These are phyloP conservation scores for Lasioglossum malachurum DNA, from an alignment of 2,888 invertebrate species.

Conservation along the genomic window DNA sequence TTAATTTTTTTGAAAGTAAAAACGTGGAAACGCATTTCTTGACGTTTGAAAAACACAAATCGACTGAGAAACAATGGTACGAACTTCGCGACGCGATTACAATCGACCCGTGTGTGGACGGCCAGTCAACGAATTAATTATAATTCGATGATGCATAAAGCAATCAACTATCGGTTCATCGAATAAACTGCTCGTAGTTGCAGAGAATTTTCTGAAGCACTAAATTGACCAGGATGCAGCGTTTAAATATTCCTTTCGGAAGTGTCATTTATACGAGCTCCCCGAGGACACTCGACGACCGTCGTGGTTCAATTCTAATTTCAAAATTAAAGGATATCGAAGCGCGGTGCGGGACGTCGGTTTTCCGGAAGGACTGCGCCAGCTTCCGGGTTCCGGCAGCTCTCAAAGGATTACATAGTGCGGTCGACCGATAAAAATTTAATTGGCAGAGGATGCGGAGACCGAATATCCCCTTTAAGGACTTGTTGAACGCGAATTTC, in stretches of 20 bases:
- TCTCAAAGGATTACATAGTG: not conserved
- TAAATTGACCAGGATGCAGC: not conserved
- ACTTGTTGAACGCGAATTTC: not conserved
- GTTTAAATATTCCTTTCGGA: not conserved
- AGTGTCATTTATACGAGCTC: not conserved
- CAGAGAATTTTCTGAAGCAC: not conserved
- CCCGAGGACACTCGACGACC: not conserved
- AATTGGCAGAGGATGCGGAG: not conserved
- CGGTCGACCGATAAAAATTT: constrained; percentile 11
- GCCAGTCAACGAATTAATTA: too few species aligned
- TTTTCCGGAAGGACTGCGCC: not conserved
- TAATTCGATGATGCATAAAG: not conserved
- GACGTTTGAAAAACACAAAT: too few species aligned
- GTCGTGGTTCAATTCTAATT: not conserved
- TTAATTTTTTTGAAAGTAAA: too few species aligned
- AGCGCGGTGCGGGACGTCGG: not conserved
- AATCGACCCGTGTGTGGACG: too few species aligned
- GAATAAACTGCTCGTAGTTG: not conserved
- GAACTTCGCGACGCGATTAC: too few species aligned
- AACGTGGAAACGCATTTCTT: too few species aligned
- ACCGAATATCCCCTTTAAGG: not conserved
- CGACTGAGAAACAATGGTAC: too few species aligned
- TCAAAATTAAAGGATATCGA: not conserved
- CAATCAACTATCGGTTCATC: not conserved
- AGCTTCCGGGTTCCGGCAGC: not conserved